Evolutionary conservation across 2,888 invertebrate genomes (phyloP).

Genomic region (Athrips mouffetella): DNA sequence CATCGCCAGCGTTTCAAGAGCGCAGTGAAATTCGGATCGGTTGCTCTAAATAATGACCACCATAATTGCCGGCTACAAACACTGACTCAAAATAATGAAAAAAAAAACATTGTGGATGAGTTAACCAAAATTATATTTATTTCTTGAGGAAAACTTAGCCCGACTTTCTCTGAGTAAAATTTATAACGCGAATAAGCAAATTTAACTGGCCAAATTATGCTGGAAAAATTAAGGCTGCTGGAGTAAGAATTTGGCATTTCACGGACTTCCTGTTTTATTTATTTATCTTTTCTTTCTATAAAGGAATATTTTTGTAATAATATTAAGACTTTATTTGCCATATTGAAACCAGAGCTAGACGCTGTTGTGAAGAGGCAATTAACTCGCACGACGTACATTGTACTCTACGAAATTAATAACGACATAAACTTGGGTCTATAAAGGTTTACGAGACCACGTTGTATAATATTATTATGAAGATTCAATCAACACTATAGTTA

Average conservation of each 20-base stretch:
- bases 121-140: conserved; percentile 36
- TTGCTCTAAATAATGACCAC: conserved; percentile 48
- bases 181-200: conserved; percentile 39
- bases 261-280: background rate
- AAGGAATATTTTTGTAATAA: background rate
- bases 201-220: conserved; percentile 36
- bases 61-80: conserved; percentile 29
- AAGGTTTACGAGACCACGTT: background rate
- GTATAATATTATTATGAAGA: no score
- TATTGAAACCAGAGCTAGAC: no score
- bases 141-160: conserved; percentile 35
- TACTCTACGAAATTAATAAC: conserved; percentile 1
- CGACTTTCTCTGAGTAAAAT: conserved; percentile 36
- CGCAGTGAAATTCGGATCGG: conserved; percentile 39
- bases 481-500: no score
- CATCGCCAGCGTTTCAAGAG: conserved; percentile 39
- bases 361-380: no score
- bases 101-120: conserved; percentile 35
- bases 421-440: background rate
- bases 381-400: background rate
- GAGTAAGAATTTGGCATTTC: conserved; percentile 25
- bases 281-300: conserved; percentile 9
- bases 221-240: conserved; percentile 23
- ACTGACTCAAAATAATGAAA: conserved; percentile 31
- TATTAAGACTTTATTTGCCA: no score